Base-by-base conservation (phyloP, 2,888 invertebrate species). In the Sarcophaga caerulescens region DNA sequence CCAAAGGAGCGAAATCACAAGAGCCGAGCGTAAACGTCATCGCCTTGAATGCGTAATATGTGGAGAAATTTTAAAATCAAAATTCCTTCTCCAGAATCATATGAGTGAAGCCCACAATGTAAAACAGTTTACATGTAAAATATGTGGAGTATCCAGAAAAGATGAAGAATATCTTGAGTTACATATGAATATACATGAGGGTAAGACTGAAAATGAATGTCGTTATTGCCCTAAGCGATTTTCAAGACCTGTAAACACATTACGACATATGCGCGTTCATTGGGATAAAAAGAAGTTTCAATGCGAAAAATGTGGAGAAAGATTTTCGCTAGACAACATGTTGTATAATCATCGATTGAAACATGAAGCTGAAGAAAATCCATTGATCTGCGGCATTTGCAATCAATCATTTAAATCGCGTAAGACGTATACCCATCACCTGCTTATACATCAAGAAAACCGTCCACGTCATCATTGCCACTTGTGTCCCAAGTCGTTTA, bases 271-370 rank as follows among this genome's bases (percentile, higher is more conserved):
- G 92, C 91, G 92, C 3, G 89, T 90, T 85, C 92, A 92, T 78
- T 92, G 92, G 92, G 91, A 92, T 80, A 93, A 92, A 74, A 92
- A 92, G 60, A 92, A 92, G 74, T 92, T 90, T 68, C 92, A 92
- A 81, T 92, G 92, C 59, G 92, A 92, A 85, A 93, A 92, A 82
- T 92, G 92, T 63, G 92, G 92, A 0, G 82, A 92, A 70, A 89
- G 93, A 1, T 92, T 93, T 85, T 93, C 92, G 0, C 90, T 92
- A 71, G 91, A 91, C 19, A 91, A 93, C 25, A 87, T 92, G 12
- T 81, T 92, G 1, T 93, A 92, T 73, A 93, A 93, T 52, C 92
- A 92, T 85, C 90, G 91, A 1, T 84, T 92, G 85, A 89, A 90
- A 0, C 92, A 92, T 47, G 92, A 92, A 25, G 93, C 93, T 4